Evolutionary conservation across 1,140 invertebrate species (phyloP), one percentile per base, ranked within the genome.

Genomic region (Ectropis grisescens): DNA sequence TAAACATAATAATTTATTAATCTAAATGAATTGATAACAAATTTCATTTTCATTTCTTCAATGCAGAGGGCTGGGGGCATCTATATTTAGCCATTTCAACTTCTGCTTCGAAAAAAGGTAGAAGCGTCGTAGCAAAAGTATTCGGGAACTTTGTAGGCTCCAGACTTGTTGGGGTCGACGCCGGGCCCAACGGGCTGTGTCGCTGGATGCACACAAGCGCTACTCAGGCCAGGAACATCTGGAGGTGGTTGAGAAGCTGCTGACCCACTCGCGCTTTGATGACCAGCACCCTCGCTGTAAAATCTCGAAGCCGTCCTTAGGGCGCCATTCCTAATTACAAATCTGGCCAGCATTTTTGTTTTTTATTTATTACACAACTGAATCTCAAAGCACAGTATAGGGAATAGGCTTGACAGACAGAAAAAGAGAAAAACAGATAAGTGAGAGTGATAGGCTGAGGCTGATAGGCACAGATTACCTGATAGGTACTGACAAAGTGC

Each of bases 111-210:
- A n/a, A 88, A 91, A 57, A 90, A 95, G 39, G 89, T 91, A 50
- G 86, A 88, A 13, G 85, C 84, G 55, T 93, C 87, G 53, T 95
- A 95, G 45, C 86, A 88, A 57, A 90, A 96, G 62, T 95, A 95
- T 79, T 96, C 93, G 0, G 92, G 91, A 55, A 93, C 93, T 81
- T 94, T 94, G 58, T 96, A 96, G 1, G 86, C 82, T 16, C 85
- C 87, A 38, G 83, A 72, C 61, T 93, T 91, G 1, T 87, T 84
- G 16, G 92, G 76, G 15, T 82, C 72, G 0, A 83, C 91, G 24
- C 88, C 89, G 23, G 91, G 91, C 3, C 90, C 90, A 33, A 93
- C 88, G 2, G 88, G 85, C 41, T 70, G 53, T 1, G 65, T 66
- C 13, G 86, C 75, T 13, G 87, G 71, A 37, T 84, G 82, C 1